Percentiles rank a stretch among this genome's conserved stretches.
Conservation (phyloP, 2,113 vertebrate genomes). For the Syngnathus typhle region DNA sequence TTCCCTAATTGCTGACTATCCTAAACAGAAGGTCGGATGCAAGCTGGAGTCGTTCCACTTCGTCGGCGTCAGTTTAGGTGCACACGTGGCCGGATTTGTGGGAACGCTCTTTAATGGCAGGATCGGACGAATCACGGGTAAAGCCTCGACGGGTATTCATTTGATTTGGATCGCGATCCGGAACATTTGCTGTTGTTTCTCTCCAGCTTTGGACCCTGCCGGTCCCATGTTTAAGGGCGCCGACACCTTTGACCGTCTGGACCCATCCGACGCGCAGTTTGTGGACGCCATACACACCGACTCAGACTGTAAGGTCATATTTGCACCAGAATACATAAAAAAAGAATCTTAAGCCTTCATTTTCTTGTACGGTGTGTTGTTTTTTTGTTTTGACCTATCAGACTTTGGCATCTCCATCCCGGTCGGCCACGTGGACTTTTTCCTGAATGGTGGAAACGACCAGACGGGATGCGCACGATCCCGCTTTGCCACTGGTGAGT, state of each 20-base stretch:
- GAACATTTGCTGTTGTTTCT: no score
- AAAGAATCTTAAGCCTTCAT: not conserved
- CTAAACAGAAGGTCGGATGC: slow-evolving; percentile 73
- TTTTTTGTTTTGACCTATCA: slow-evolving; percentile 34
- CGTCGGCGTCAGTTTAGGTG: slow-evolving; percentile 89
- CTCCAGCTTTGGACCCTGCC: slow-evolving; percentile 84
- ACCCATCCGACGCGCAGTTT: slow-evolving; percentile 85
- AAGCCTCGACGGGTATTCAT: not conserved
- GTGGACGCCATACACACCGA: slow-evolving; percentile 95
- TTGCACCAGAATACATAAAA: not conserved
- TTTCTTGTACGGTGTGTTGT: no score
- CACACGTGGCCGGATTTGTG: slow-evolving; percentile 84
- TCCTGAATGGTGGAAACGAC: slow-evolving; percentile 88
- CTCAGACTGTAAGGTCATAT: slow-evolving; percentile 81
- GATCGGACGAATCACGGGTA: slow-evolving; percentile 93
- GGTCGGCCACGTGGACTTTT: slow-evolving; percentile 92
- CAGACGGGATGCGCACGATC: slow-evolving; percentile 81
- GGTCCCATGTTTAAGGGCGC: slow-evolving; percentile 85
- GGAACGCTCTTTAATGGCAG: slow-evolving; percentile 81
- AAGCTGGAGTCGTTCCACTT: slow-evolving; percentile 82
- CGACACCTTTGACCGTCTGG: slow-evolving; percentile 79
- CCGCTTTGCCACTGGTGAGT: slow-evolving; percentile 65
- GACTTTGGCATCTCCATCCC: slow-evolving; percentile 94
- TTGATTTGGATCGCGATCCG: not conserved
- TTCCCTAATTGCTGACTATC: not conserved